These are phyloP conservation scores for Lycaon pictus DNA, from an alignment of 2,113 vertebrate species.

Conservation along the genomic window DNA sequence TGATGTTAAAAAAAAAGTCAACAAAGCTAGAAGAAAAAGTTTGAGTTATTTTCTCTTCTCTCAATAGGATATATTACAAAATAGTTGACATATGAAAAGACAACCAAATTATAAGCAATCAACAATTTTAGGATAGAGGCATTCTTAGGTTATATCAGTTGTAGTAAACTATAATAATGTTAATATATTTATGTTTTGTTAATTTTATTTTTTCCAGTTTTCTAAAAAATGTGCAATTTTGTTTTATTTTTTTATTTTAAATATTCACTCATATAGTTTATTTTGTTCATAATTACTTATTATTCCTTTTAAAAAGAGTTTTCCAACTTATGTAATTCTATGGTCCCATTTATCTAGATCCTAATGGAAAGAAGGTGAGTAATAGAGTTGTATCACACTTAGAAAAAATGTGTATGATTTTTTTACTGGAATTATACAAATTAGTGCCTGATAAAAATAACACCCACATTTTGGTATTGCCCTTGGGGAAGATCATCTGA, in stretches of 20 bases:
- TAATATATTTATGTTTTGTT: neutral
- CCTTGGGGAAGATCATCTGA: neutral
- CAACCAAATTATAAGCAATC: neutral
- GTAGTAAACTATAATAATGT: neutral
- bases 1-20: neutral
- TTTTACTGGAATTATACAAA: neutral
- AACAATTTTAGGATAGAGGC: constrained; percentile 8
- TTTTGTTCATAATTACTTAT: neutral
- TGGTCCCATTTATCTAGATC: neutral
- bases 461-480: neutral
- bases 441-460: neutral
- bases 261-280: neutral
- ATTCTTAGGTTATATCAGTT: neutral
- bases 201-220: neutral
- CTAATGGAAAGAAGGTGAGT: neutral
- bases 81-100: neutral
- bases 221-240: neutral
- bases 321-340: neutral
- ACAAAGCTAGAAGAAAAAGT: neutral
- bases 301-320: neutral
- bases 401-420: neutral
- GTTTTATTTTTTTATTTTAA: neutral
- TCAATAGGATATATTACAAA: neutral
- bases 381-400: neutral
- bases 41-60: neutral